Base-by-base conservation (phyloP, 2,888 invertebrate genomes). In the Pilophorus perplexus region DNA sequence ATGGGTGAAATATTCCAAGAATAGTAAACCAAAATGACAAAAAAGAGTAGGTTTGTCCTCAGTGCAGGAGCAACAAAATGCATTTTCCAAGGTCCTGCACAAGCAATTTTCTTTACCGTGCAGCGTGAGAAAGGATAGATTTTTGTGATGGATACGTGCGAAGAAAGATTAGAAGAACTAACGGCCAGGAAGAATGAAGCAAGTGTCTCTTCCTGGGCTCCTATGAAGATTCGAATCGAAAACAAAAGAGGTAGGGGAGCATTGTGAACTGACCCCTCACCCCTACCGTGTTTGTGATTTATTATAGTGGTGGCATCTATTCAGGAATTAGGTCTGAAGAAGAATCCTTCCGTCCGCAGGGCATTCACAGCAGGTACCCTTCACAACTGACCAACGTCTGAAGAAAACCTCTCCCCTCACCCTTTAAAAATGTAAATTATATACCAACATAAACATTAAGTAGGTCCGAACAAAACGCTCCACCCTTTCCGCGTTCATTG, bases 381-480 rank as follows among this genome's bases (percentile, higher is more conserved):
- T 12, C 25, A 23, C 18, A 23, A 48, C 62, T 62, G 62, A 62
- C 62, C 62, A 62, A 8, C 62, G 10, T 23, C 20, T 33, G 40
- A 46, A 42, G 42, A 64, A 50, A 5, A 20, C 42, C n/a, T n/a
- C n/a, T n/a, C n/a, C n/a, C n/a, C n/a, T n/a, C n/a, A n/a, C n/a
- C n/a, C n/a, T n/a, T 18, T 69, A 70, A 70, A 69, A 70, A 64
- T 69, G 70, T 67, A 71, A 71, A 71, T 71, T 71, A 71, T 71
- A 71, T 71, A 68, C 69, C 69, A 71, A 69, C 71, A 71, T 71
- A 71, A 71, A 71, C 71, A 71, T 69, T 68, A 71, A 69, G 70
- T 62, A 64, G 52, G 55, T 60, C 66, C 62, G 62, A 54, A 70
- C 70, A 70, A 70, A 70, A 70, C 70, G 70, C 28, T 12, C 40